Base-by-base conservation (phyloP, 2,797 vertebrate genomes). In the Echeneis naucrates region DNA sequence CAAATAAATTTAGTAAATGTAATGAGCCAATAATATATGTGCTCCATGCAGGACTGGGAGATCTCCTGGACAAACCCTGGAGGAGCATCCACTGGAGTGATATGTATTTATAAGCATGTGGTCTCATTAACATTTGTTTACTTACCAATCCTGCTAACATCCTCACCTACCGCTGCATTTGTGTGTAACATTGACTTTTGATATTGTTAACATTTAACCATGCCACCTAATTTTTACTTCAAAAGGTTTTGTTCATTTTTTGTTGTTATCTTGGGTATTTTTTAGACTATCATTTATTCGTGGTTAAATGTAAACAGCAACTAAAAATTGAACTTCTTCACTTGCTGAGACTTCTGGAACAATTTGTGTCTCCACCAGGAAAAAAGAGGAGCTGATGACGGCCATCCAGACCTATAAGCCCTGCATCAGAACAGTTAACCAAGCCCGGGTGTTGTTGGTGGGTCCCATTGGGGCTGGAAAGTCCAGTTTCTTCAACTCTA, bases 401-500 rank as follows among this genome's bases (percentile, higher is more conserved):
- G 2, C 0, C 13, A 88, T 93, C 33, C 26, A 57, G 11, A 27
- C 4, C 26, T 94, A 90, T 54, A 55, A 60, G 30, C 75, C 92
- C 37, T 66, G 55, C 0, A 53, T 81, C 1, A 68, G 40, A 45
- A 60, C 48, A 0, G 75, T 92, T 33, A 42, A 45, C 21, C 72
- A 78, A 54, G 89, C 82, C 30, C 73, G 86, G 8, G 75, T 89
- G 62, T 58, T 92, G 44, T 56, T 94, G 58, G 81, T 93, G 13
- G 93, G 93, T 5, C 82, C 84, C 0, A 75, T 92, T 1, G 93
- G 93, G 2, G 80, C 88, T 0, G 93, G 92, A 17, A 94, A 93
- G 62, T 94, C 92, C 60, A 94, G 91, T 66, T 90, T 93, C 72
- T 93, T 92, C 75, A 93, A 89, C 83, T 91, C 91, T 54, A 77